Base-by-base conservation (phyloP, 2,113 vertebrate species). In the Melanostigma gelatinosum region DNA sequence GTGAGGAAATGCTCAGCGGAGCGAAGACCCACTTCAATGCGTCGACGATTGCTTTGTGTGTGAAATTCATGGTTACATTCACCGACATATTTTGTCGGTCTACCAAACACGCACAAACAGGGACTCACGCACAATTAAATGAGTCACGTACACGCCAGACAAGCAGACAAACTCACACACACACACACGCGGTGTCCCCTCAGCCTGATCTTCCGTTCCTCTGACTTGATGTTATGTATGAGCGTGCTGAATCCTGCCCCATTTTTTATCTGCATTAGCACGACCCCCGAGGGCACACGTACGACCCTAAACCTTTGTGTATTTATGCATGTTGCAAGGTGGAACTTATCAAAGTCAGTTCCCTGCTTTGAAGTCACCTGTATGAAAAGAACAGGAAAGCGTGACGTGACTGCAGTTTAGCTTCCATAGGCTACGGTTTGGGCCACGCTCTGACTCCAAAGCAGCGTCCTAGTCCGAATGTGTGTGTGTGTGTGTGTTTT, bases 231-330 rank as follows among this genome's bases (percentile, higher is more conserved):
- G 68, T 72, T 79, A 24, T 79, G 52, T 71, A 16, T 15, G 9
- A 75, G 57, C 92, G 4, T 84, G 89, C 66, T 83, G 60, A 79
- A 78, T 88, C 89, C 65, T 87, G 83, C 72, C 82, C 32, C 16
- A 9, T 70, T 85, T 85, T 76, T 61, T 77, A 86, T 85, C 69
- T 75, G 48, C 72, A 62, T 67, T 70, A 77, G 62, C 57, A 18
- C 32, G 85, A 15, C 57, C 79, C 54, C 48, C 0, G 1, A 70
- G 79, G 77, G 55, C 55, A 64, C n/a, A 29, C 55, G 1, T 54
- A 63, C 73, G 84, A 79, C 13, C 22, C 34, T 75, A 29, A 32
- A 85, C 61, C 32, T 79, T 52, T 60, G 16, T 58, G n/a, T 46
- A 52, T n/a, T 46, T 82, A 22, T 22, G 42, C 75, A 75, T 58